Percentiles rank a stretch among this genome's conserved stretches.
phyloP scores from a whole-genome alignment of 53 echinoderm and acorn worm genomes.

The Glandiceps talaboti region DNA sequence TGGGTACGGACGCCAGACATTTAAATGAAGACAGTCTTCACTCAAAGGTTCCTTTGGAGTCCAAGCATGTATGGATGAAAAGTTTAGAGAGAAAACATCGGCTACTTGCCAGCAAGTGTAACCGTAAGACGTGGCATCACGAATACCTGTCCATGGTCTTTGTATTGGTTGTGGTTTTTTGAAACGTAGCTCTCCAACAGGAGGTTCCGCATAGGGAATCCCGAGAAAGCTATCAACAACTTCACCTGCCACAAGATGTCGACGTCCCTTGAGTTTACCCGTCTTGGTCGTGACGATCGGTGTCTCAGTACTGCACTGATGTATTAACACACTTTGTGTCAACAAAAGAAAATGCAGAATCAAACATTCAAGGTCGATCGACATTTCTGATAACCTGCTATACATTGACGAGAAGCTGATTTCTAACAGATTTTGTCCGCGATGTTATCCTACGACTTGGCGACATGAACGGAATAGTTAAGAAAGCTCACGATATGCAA shows the following conservation, averaged over 20 bases:
- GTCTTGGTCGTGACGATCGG: background rate
- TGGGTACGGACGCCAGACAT: background rate
- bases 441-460: too few relatives aligned
- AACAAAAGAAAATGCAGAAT: background rate
- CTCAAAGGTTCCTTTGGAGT: background rate
- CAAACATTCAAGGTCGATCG: too few relatives aligned
- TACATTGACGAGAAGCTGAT: too few relatives aligned
- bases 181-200: conserved; percentile 43
- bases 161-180: conserved; percentile 30
- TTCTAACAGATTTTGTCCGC: too few relatives aligned
- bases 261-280: background rate
- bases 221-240: conserved; percentile 52
- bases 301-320: background rate
- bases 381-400: too few relatives aligned
- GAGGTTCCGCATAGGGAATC: conserved; percentile 78
- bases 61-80: background rate
- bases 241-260: conserved; percentile 13
- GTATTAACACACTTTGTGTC: background rate
- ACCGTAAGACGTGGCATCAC: background rate
- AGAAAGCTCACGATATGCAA: too few relatives aligned
- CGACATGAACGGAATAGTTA: too few relatives aligned
- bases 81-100: conserved; percentile 48
- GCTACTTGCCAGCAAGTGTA: conserved; percentile 23
- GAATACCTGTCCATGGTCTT: background rate
- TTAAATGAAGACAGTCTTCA: background rate